A percentile compares a stretch with the other conserved stretches of the same genome.
phyloP scores from a whole-genome alignment of 1,140 invertebrate genomes.

The Drosophila rufa region DNA sequence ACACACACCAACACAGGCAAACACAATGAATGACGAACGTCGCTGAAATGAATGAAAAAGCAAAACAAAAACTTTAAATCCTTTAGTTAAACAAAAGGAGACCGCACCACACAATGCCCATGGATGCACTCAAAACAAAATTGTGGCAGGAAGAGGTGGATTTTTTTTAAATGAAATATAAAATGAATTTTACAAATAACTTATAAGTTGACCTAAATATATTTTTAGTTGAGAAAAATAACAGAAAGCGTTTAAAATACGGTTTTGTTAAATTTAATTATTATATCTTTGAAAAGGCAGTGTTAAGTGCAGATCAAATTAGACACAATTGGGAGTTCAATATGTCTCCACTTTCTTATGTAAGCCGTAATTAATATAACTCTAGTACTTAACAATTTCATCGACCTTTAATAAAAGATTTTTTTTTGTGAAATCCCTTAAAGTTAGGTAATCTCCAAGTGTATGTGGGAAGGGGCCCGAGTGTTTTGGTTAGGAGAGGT shows the following conservation, averaged over 20 bases:
- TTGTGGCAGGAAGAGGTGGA: neutral
- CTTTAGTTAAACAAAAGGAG: constrained; percentile 75
- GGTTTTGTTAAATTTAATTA: too few relatives aligned
- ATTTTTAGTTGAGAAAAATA: too few relatives aligned
- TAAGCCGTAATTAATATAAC: too few relatives aligned
- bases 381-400: too few relatives aligned
- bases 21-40: constrained; percentile 66
- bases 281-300: too few relatives aligned
- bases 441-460: constrained; percentile 1
- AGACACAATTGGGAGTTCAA: too few relatives aligned
- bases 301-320: too few relatives aligned
- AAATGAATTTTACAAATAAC: too few relatives aligned
- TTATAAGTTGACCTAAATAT: too few relatives aligned
- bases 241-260: too few relatives aligned
- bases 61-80: constrained; percentile 78
- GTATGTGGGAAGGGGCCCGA: neutral
- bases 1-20: constrained; percentile 2
- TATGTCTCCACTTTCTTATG: too few relatives aligned
- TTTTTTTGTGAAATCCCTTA: neutral
- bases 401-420: neutral
- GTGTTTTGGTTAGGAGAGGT: constrained; percentile 19
- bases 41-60: constrained; percentile 67
- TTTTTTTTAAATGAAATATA: too few relatives aligned
- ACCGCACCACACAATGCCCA: constrained; percentile 50
- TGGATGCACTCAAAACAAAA: constrained; percentile 14